These are phyloP conservation scores for Actinemys pallida DNA, from an alignment of 2,113 vertebrate species.

Conservation along the genomic window DNA sequence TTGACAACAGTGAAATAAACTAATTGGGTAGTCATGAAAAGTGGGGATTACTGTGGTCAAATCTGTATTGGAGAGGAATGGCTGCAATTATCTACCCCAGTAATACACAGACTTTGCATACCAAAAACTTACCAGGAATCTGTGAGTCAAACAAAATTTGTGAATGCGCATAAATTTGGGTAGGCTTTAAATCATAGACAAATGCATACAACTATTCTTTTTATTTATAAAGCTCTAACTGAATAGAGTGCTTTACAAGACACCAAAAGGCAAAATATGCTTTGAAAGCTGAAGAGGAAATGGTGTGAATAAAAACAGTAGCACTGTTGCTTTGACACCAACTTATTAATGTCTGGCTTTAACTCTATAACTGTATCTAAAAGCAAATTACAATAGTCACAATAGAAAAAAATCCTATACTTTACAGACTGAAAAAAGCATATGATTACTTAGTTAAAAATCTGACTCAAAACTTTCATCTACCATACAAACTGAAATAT, in stretches of 20 bases:
- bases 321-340: background rate
- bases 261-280: background rate
- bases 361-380: background rate
- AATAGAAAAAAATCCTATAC: background rate
- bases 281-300: background rate
- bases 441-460: background rate
- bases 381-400: background rate
- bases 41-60: background rate
- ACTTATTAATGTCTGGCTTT: background rate
- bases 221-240: background rate
- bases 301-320: background rate
- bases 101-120: background rate
- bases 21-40: background rate
- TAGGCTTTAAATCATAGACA: background rate
- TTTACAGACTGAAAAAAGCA: background rate
- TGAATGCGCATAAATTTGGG: background rate
- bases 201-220: background rate
- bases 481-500: background rate
- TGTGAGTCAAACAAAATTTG: slow-evolving; percentile 11
- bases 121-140: background rate
- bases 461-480: background rate
- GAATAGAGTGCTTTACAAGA: background rate
- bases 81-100: background rate
- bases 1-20: background rate
- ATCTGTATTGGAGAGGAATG: background rate